Percentiles rank a stretch among this genome's conserved stretches.
These are phyloP conservation scores for Sceliomorpha sp. DNA, from an alignment of 2,888 invertebrate species.

Conservation along the genomic window DNA sequence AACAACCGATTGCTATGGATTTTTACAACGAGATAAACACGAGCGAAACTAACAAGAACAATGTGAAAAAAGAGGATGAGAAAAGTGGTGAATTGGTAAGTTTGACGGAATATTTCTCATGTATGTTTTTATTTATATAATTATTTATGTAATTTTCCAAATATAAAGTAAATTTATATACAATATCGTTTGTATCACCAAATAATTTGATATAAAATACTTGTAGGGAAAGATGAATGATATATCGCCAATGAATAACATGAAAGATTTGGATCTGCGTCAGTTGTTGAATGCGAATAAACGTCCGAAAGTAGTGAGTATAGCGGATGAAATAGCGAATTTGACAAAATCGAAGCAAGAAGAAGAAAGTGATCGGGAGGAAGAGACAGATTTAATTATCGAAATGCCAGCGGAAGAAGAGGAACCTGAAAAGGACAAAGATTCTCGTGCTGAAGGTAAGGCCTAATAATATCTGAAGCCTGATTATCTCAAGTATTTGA, in stretches of 20 bases:
- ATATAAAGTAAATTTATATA: not conserved
- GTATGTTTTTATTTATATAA: constrained; percentile 3
- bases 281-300: constrained; percentile 72
- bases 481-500: too few species aligned
- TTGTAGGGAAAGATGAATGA: constrained; percentile 61
- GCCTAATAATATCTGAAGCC: too few species aligned
- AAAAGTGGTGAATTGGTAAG: constrained; percentile 64
- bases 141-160: not conserved
- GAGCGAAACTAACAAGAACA: constrained; percentile 40
- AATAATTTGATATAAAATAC: constrained; percentile 2
- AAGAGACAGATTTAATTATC: constrained; percentile 74
- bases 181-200: not conserved
- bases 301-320: constrained; percentile 65
- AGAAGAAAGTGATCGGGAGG: constrained; percentile 78
- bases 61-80: constrained; percentile 66
- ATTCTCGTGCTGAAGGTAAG: constrained; percentile 52
- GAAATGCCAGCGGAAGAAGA: constrained; percentile 76
- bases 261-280: constrained; percentile 80
- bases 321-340: constrained; percentile 71
- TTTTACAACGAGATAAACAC: constrained; percentile 63
- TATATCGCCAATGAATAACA: constrained; percentile 51
- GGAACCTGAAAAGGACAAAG: constrained; percentile 72
- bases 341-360: constrained; percentile 72
- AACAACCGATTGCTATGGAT: constrained; percentile 63
- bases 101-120: not conserved